Percentiles rank a stretch among this genome's conserved stretches.
Evolutionary conservation across 2,797 vertebrate species (phyloP).

Genomic region (Ibycter americanus): DNA sequence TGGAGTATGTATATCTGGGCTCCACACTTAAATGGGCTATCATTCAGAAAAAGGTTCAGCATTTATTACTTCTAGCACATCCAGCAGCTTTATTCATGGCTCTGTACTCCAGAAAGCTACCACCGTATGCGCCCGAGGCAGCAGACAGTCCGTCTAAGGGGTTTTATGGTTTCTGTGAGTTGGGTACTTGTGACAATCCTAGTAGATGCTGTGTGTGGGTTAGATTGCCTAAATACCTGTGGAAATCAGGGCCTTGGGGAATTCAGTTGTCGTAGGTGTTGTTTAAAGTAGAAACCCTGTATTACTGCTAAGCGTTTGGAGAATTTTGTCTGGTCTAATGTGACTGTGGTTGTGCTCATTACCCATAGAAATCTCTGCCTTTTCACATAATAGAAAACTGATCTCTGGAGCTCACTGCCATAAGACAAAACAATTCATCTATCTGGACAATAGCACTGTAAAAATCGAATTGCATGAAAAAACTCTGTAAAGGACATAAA

Average conservation of each 20-base stretch:
- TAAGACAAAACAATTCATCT: constrained; percentile 42
- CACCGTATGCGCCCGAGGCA: neutral
- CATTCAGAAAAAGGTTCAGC: neutral
- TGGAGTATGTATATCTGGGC: neutral
- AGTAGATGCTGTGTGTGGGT: neutral
- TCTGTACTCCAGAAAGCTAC: neutral
- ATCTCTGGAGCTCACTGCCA: constrained; percentile 9
- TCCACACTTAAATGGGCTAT: constrained; percentile 26
- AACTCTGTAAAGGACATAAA: neutral
- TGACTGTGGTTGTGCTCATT: neutral
- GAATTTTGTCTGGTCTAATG: neutral
- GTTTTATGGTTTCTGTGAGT: neutral
- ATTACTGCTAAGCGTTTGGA: neutral
- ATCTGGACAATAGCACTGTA: constrained; percentile 49
- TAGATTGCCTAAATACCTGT: neutral
- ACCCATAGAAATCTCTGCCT: constrained; percentile 16
- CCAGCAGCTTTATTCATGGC: constrained; percentile 29
- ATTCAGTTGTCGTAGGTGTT: neutral
- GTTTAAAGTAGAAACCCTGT: neutral
- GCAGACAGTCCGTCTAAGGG: neutral
- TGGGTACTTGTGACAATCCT: neutral
- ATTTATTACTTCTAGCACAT: constrained; percentile 47
- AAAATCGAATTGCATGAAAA: constrained; percentile 35
- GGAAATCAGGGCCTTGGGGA: neutral
- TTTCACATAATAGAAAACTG: constrained; percentile 48